These are phyloP conservation scores for Lasioglossum lativentre DNA, from an alignment of 2,888 invertebrate species.

Conservation along the genomic window DNA sequence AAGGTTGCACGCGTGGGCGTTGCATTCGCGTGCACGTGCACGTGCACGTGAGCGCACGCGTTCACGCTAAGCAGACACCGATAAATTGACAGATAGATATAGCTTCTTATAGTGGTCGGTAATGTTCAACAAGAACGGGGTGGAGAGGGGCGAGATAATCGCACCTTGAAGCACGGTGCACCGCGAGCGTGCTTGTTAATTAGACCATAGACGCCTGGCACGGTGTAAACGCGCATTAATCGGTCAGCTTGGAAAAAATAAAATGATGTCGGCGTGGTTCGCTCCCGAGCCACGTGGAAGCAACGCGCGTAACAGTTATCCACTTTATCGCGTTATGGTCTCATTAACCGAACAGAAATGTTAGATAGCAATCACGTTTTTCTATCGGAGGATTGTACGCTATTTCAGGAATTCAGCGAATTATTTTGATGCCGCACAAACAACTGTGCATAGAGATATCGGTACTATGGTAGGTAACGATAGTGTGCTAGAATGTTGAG, in stretches of 20 bases:
- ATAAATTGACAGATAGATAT: slow-evolving; percentile 67
- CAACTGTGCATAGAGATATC: neutral
- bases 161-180: slow-evolving; percentile 43
- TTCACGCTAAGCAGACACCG: slow-evolving; percentile 58
- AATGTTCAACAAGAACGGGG: neutral
- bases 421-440: neutral
- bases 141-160: slow-evolving; percentile 51
- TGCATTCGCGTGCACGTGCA: slow-evolving; percentile 46
- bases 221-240: slow-evolving; percentile 46
- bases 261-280: slow-evolving; percentile 25
- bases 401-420: neutral
- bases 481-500: neutral
- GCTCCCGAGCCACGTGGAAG: slow-evolving; percentile 17
- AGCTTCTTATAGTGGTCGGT: slow-evolving; percentile 2
- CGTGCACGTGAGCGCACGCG: slow-evolving; percentile 27
- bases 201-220: slow-evolving; percentile 50
- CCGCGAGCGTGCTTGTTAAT: slow-evolving; percentile 41
- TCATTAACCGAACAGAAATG: neutral
- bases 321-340: slow-evolving; percentile 2
- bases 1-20: slow-evolving; percentile 53
- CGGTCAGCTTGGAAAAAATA: slow-evolving; percentile 16
- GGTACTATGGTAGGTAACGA: neutral
- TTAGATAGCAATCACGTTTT: neutral
- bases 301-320: slow-evolving; percentile 21
- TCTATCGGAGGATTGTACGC: neutral